Evolutionary conservation across 2,888 invertebrate genomes (phyloP).

Genomic region (Andrena marginata): DNA sequence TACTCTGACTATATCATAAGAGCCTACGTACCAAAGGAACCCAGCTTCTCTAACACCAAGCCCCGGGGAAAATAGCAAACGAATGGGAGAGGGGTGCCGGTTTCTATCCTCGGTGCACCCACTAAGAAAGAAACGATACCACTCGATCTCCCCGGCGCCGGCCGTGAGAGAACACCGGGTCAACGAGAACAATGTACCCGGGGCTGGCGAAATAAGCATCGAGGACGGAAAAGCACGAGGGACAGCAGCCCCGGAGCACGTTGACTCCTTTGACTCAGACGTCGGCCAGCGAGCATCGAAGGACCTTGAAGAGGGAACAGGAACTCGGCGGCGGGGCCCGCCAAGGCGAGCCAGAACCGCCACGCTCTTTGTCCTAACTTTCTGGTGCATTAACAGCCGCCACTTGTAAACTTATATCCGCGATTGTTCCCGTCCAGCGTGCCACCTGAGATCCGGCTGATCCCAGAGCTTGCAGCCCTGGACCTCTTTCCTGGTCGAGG

Average conservation of each 20-base stretch:
- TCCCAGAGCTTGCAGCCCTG: background rate
- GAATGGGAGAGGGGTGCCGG: background rate
- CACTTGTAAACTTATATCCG: slow-evolving; percentile 10
- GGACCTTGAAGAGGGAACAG: slow-evolving; percentile 79
- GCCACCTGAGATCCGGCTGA: slow-evolving; percentile 4
- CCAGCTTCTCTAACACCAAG: background rate
- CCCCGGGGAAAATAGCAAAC: background rate
- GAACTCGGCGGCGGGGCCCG: slow-evolving; percentile 72
- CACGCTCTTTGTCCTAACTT: slow-evolving; percentile 58
- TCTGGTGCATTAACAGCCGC: slow-evolving; percentile 34
- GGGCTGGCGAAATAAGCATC: slow-evolving; percentile 32
- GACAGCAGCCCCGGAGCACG: slow-evolving; percentile 58
- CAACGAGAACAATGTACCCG: slow-evolving; percentile 36
- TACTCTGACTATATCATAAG: no score
- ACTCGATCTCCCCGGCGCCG: slow-evolving; percentile 6
- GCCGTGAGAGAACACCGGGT: slow-evolving; percentile 41
- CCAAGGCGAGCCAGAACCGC: slow-evolving; percentile 76
- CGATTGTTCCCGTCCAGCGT: slow-evolving; percentile 1
- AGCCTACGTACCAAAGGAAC: background rate
- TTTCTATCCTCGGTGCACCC: background rate
- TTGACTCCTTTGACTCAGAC: slow-evolving; percentile 74
- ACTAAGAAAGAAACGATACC: background rate
- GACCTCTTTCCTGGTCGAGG: background rate
- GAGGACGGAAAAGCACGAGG: slow-evolving; percentile 47
- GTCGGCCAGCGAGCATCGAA: slow-evolving; percentile 35